Percentiles rank a stretch among this genome's conserved stretches.
Conservation (phyloP, 2,113 vertebrate genomes). For the Sinocyclocheilus rhinocerous region DNA sequence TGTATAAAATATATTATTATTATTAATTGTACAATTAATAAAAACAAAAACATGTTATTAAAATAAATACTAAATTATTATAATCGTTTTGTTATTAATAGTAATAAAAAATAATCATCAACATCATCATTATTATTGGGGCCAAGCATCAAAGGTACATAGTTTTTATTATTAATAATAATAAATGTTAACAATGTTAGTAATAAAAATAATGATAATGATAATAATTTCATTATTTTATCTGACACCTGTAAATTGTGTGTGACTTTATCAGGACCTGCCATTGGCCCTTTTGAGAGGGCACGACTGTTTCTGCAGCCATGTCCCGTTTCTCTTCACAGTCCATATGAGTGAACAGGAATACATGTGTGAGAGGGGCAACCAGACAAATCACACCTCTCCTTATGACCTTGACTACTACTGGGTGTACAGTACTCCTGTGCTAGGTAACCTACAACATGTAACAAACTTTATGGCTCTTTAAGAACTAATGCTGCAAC, state of each 20-base stretch:
- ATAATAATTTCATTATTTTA: background rate
- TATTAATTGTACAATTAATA: background rate
- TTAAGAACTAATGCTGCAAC: background rate
- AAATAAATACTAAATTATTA: background rate
- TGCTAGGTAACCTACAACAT: constrained; percentile 77
- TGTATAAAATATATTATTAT: background rate
- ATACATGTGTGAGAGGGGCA: constrained; percentile 67
- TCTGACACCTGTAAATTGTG: constrained; percentile 2
- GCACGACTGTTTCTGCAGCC: constrained; percentile 79
- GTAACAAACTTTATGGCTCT: background rate
- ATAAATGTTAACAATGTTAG: background rate
- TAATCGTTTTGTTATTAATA: background rate
- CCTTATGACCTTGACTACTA: constrained; percentile 35
- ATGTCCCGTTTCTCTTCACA: constrained; percentile 77
- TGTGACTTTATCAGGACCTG: constrained; percentile 74
- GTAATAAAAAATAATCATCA: too few relatives aligned
- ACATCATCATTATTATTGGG: too few relatives aligned
- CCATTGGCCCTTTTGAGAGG: constrained; percentile 78
- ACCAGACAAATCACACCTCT: constrained; percentile 46
- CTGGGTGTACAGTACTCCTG: constrained; percentile 82
- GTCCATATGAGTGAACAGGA: constrained; percentile 70
- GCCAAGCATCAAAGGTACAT: too few relatives aligned
- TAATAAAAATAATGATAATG: too few relatives aligned
- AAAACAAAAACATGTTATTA: too few relatives aligned
- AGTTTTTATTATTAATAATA: background rate